Evolutionary conservation across 64 coral and sea anemone species (phyloP), one percentile per base, ranked within the genome.

Genomic region (Anthopleura sola): DNA sequence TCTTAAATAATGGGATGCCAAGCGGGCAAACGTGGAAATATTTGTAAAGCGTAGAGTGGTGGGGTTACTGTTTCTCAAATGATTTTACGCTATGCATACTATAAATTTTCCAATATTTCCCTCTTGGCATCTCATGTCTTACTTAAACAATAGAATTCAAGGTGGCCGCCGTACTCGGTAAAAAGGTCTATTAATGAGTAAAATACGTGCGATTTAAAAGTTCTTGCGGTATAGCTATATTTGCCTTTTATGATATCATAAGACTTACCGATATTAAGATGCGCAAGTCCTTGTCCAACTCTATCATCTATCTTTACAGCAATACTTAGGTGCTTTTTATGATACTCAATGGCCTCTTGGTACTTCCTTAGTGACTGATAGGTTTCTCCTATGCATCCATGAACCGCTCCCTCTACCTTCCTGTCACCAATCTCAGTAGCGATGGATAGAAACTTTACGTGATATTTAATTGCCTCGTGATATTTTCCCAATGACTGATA

Each of bases 361-460:
- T 37, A 84, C 53, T 84, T 29, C 17, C 32, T 53, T n/a, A 84
- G 16, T 20, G 50, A 51, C 3, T 84, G 50, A 0, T 60, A 23
- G 7, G 37, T 53, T 0, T 37, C 19, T 36, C 53, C 53, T 18
- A 84, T 51, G n/a, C 58, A 23, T 32, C 53, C 50, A 57, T 84
- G 34, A 21, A 53, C 53, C 21, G 17, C 36, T 37, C 49, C 82
- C 60, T 84, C 82, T 84, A 21, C 37, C 37, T 57, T 17, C 60
- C 28, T 84, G 82, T 84, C 82, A 18, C 49, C n/a, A 62, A 80
- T 60, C 81, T 90, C 81, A 75, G 36, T 20, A 53, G 62, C 75
- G 31, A 90, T 90, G 26, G 8, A 29, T 54, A 90, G 88, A 23
- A 47, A 66, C 34, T 62, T 75, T 38, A 85, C 51, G 56, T 60